Percentiles rank a stretch among this genome's conserved stretches.
Evolutionary conservation across 2,888 invertebrate species (phyloP).

Genomic region (Polietes domitor): DNA sequence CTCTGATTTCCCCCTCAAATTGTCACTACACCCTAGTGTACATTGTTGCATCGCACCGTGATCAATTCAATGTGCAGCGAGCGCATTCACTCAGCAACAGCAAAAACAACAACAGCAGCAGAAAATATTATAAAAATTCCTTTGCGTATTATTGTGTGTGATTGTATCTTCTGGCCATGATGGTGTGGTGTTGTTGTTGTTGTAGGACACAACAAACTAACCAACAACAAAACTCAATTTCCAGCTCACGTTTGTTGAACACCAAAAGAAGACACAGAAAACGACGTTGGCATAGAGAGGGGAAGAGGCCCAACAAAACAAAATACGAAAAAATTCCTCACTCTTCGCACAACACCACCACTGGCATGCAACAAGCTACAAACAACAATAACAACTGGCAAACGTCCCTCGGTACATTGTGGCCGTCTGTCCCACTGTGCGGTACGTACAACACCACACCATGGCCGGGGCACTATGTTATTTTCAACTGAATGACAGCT

Average conservation of each 20-base stretch:
- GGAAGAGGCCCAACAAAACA: conserved; percentile 29
- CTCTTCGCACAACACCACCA: conserved; percentile 58
- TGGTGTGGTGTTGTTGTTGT: conserved; percentile 61
- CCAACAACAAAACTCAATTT: conserved; percentile 72
- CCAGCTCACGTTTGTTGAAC: conserved; percentile 76
- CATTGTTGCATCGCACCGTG: not conserved
- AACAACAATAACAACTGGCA: no score
- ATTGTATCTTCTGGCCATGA: conserved; percentile 63
- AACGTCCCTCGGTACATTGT: no score
- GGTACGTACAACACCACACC: conserved; percentile 20
- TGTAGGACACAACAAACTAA: conserved; percentile 29
- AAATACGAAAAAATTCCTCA: conserved; percentile 72
- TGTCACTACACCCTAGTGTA: conserved; percentile 1
- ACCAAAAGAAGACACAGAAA: conserved; percentile 60
- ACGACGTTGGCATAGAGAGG: not conserved
- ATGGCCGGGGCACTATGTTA: conserved; percentile 27
- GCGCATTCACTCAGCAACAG: conserved; percentile 68
- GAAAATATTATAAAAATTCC: conserved; percentile 67
- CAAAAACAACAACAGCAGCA: conserved; percentile 28
- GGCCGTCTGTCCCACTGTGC: not conserved
- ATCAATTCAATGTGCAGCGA: conserved; percentile 69
- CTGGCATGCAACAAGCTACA: conserved; percentile 41
- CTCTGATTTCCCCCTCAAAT: no score
- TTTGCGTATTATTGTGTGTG: conserved; percentile 64
- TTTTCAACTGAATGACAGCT: conserved; percentile 74